phyloP scores from a whole-genome alignment of 2,113 vertebrate species.

The Canis aureus region DNA sequence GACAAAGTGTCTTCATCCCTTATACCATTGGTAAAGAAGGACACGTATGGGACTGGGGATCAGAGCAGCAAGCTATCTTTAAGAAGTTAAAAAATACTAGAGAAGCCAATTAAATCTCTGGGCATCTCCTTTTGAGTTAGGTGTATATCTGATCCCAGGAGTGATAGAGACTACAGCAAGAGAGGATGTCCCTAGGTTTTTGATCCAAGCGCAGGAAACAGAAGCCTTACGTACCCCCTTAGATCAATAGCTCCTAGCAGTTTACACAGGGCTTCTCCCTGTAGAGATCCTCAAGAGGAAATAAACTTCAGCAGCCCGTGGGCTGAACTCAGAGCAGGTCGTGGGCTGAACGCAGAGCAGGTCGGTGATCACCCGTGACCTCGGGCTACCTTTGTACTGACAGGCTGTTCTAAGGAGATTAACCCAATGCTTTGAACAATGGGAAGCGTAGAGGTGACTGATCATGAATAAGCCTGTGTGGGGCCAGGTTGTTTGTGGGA shows the following conservation, averaged over 20 bases:
- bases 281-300: neutral
- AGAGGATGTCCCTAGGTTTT: neutral
- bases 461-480: neutral
- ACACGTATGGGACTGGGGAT: neutral
- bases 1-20: neutral
- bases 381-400: neutral
- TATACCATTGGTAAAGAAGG: neutral
- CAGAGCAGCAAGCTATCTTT: neutral
- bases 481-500: neutral
- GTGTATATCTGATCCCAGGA: neutral
- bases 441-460: neutral
- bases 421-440: neutral
- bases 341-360: neutral
- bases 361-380: neutral
- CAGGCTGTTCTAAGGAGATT: neutral
- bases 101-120: neutral
- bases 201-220: neutral
- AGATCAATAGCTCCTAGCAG: neutral
- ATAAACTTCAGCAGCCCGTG: neutral
- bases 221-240: neutral
- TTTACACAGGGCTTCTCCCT: neutral
- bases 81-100: neutral
- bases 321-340: neutral
- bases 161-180: neutral
- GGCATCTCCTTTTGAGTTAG: neutral